A percentile compares a stretch with the other conserved stretches of the same genome.
Conservation (phyloP, 2,113 vertebrate species). For the Noctilio leporinus region DNA sequence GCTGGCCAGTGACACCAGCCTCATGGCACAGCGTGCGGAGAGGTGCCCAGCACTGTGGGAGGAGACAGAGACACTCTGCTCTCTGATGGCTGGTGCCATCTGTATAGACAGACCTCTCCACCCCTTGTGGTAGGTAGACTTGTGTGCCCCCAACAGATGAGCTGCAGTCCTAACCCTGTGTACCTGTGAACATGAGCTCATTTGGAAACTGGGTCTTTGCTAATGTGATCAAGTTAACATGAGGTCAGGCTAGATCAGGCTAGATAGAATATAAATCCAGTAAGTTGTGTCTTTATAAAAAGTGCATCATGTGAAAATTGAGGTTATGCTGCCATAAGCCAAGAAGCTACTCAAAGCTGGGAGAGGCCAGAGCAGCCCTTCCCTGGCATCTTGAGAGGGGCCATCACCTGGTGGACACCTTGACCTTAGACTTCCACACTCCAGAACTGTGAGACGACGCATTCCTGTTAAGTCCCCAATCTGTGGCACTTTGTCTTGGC, state of each 20-base stretch:
- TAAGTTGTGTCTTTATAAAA: not conserved
- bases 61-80: not conserved
- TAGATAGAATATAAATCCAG: not conserved
- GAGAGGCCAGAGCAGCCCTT: not conserved
- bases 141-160: not conserved
- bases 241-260: not conserved
- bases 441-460: too few relatives aligned
- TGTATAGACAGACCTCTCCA: not conserved
- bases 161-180: not conserved
- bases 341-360: not conserved
- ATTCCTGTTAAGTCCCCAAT: not conserved
- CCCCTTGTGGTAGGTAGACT: not conserved
- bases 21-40: fast-evolving
- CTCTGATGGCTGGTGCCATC: not conserved
- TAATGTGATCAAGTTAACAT: not conserved
- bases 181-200: not conserved
- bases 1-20: fast-evolving
- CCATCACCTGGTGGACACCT: fast-evolving
- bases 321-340: not conserved
- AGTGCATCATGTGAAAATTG: not conserved
- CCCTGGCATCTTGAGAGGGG: not conserved
- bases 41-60: not conserved
- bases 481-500: not conserved
- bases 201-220: not conserved
- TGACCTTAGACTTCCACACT: not conserved